Conservation (phyloP, 2,797 vertebrate species). For the Pyrocephalus nanus region DNA sequence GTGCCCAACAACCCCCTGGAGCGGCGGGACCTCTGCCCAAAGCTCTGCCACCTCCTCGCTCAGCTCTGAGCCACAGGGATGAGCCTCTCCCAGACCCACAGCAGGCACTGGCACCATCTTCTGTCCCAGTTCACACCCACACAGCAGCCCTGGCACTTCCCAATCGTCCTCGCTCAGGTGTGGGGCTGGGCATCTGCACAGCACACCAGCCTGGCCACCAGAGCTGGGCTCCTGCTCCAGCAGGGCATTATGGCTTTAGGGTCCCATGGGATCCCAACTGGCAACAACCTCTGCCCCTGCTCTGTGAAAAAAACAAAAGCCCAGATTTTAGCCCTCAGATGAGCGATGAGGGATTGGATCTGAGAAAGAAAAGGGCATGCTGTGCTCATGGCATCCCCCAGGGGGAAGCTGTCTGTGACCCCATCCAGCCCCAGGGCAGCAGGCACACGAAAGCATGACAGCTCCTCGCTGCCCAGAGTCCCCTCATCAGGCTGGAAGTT, state of each 20-base stretch:
- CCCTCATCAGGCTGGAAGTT: background rate
- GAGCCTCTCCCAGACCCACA: background rate
- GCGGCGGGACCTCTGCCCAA: rapidly evolving
- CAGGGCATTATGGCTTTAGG: rapidly evolving
- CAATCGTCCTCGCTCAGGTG: background rate
- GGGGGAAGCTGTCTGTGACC: background rate
- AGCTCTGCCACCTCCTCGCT: background rate
- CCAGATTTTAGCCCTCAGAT: background rate
- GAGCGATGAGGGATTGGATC: background rate
- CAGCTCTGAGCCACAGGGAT: background rate
- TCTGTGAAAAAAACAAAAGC: background rate
- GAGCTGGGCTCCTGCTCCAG: background rate
- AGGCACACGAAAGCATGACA: rapidly evolving
- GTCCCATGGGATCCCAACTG: background rate
- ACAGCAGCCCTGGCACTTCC: rapidly evolving
- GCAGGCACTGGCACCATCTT: background rate
- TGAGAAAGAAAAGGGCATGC: background rate
- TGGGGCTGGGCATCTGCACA: background rate
- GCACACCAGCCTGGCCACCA: background rate
- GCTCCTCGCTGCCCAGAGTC: background rate
- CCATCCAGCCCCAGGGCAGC: rapidly evolving
- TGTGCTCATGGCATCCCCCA: background rate
- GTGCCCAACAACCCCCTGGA: rapidly evolving
- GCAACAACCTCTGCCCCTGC: background rate
- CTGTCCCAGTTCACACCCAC: rapidly evolving